Base-by-base conservation (phyloP, 2,797 vertebrate species). In the Phoeniculus purpureus region DNA sequence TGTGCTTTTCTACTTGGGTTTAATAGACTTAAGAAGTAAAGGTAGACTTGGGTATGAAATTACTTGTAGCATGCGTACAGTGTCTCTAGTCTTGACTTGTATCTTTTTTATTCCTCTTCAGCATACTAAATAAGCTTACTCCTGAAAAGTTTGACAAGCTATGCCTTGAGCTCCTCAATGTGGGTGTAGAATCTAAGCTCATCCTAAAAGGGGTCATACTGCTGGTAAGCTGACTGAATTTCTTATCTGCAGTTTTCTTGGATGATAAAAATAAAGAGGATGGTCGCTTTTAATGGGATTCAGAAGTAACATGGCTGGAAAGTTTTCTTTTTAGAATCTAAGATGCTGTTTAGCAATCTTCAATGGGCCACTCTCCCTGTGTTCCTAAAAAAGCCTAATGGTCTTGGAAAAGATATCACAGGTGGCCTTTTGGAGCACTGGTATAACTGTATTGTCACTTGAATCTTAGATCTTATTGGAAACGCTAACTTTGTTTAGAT, bases 111-210 rank as follows among this genome's bases (percentile, higher is more conserved):
- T 80, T 75, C 17, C 22, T 54, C 5, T 89, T 51, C 23, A 99
- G 99, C 98, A 99, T 99, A 99, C 98, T 99, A 98, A 99, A 99
- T 98, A 99, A 99, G 98, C 99, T 99, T 98, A 99, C 99, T 98
- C 99, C 99, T 98, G 99, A 99, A 91, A 99, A 99, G 99, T 99
- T 99, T 98, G 99, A 99, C 98, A 99, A 99, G 98, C 99, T 99
- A 99, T 99, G 99, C 99, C 99, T 99, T 99, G 99, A 99, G 98
- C 99, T 99, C 98, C 99, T 99, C 98, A 99, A 99, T 98, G 99
- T 98, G 98, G 99, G 99, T 98, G 99, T 99, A 98, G 99, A 99
- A 98, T 99, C 99, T 98, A 99, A 99, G 98, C 98, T 99, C 98
- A 98, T 99, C 98, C 99, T 99, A 97, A 99, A 99, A 99, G 99